Evolutionary conservation across 2,888 invertebrate species (phyloP), one percentile per base, ranked within the genome.

Genomic region (Melanophora roralis): DNA sequence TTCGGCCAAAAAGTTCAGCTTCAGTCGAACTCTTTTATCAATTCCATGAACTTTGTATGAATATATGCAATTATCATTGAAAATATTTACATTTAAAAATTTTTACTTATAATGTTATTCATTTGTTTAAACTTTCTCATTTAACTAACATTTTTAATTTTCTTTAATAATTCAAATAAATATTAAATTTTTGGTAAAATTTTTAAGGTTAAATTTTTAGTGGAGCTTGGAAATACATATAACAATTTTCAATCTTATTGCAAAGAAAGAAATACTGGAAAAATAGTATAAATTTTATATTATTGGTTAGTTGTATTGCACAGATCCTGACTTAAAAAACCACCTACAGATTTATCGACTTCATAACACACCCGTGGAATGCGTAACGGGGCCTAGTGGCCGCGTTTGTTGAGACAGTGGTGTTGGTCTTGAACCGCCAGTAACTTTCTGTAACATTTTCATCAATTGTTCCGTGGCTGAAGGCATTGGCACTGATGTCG

Each of bases 381-480:
- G 21, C 12, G 49, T 8, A 23, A 1, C 21, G 34, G n/a, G n/a
- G 4, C 16, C n/a, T 11, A 57, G n/a, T 73, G 84, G 43, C 34
- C 36, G 16, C 6, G 16, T 5, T 34, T 55, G 53, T 36, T 62
- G 72, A 81, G 68, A 53, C 47, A 72, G 75, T 74, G 82, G 64
- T 49, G 74, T 23, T 27, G 76, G 16, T 57, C 71, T 79, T 76
- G 36, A 49, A 6, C 84, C 83, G 76, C 85, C 85, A 78, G 89
- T 88, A 67, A 87, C 88, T 84, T 87, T 89, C 57, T 88, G 88
- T 80, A 89, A 84, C 88, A 89, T 88, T 84, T 88, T 89, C 86
- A 89, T 86, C 47, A 89, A 85, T 76, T 89, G 89, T 83, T 89
- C 88, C 82, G 89, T 89, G 72, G 89, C 89, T 77, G 89, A 89